These are phyloP conservation scores for Tenthredo notha DNA, from an alignment of 2,888 invertebrate genomes.

Conservation along the genomic window DNA sequence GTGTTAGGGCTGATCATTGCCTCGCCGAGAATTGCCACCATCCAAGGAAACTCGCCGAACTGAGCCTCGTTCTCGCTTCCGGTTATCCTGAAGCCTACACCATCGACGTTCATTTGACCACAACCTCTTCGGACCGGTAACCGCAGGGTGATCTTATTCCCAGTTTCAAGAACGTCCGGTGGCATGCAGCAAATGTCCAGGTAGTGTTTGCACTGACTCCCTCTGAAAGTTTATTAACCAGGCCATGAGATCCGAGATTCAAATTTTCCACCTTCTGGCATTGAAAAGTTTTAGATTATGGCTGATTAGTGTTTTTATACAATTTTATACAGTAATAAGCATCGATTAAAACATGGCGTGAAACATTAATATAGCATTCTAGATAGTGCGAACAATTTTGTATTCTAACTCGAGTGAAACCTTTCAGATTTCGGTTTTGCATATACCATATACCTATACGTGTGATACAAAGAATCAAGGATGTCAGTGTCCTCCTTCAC, in stretches of 20 bases:
- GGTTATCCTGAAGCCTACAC: slow-evolving; percentile 87
- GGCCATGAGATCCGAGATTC: not conserved
- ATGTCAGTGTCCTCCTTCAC: slow-evolving; percentile 28
- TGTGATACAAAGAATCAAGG: not conserved
- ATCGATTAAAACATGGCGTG: not conserved
- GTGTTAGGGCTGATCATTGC: slow-evolving; percentile 79
- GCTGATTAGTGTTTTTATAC: not conserved
- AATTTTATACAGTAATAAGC: too few relatives aligned
- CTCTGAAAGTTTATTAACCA: slow-evolving; percentile 63
- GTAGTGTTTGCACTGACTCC: slow-evolving; percentile 83
- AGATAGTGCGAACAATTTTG: not conserved
- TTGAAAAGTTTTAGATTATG: not conserved
- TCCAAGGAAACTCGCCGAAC: slow-evolving; percentile 92
- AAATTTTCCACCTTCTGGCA: not conserved
- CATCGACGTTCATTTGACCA: slow-evolving; percentile 86
- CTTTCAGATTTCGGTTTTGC: not conserved
- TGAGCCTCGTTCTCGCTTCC: slow-evolving; percentile 84
- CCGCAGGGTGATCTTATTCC: slow-evolving; percentile 69
- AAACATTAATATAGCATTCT: not conserved
- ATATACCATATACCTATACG: too few relatives aligned
- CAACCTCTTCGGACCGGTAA: slow-evolving; percentile 80
- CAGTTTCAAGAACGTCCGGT: slow-evolving; percentile 67
- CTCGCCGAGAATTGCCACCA: slow-evolving; percentile 86
- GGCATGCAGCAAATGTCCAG: slow-evolving; percentile 88
- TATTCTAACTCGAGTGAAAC: not conserved